These are phyloP conservation scores for Mionectes macconnelli DNA, from an alignment of 2,113 vertebrate genomes.

Conservation along the genomic window DNA sequence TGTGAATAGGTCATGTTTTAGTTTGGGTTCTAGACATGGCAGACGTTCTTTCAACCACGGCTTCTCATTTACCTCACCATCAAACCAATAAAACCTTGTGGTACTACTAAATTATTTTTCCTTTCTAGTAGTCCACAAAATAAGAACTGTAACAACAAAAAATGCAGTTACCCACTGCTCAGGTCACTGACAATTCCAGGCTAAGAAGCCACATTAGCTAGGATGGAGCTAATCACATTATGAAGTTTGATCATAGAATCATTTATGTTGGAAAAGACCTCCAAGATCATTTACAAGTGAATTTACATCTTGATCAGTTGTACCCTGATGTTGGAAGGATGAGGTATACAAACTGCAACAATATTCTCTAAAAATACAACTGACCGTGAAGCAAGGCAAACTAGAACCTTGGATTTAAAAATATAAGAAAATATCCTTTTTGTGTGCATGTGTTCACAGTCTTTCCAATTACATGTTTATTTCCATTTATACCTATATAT, in stretches of 20 bases:
- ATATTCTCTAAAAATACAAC: not conserved
- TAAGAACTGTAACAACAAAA: not conserved
- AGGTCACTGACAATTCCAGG: not conserved
- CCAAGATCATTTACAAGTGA: not conserved
- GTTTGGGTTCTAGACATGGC: not conserved
- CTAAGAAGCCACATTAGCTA: not conserved
- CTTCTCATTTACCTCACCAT: not conserved
- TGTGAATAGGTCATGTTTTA: not conserved
- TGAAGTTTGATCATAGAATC: not conserved
- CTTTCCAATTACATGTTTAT: not conserved
- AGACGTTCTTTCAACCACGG: not conserved
- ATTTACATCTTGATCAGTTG: not conserved
- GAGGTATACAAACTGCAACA: not conserved
- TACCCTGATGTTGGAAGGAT: not conserved
- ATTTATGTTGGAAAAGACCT: not conserved
- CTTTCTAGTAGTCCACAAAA: not conserved
- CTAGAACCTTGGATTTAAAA: not conserved
- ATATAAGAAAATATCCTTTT: not conserved
- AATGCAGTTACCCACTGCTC: not conserved
- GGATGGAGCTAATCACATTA: not conserved
- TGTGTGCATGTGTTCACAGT: not conserved
- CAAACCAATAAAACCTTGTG: not conserved
- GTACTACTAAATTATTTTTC: not conserved
- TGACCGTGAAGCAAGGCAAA: not conserved
- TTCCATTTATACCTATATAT: not conserved